These are phyloP conservation scores for Dendropsophus ebraccatus DNA, from an alignment of 2,113 vertebrate species.

Conservation along the genomic window DNA sequence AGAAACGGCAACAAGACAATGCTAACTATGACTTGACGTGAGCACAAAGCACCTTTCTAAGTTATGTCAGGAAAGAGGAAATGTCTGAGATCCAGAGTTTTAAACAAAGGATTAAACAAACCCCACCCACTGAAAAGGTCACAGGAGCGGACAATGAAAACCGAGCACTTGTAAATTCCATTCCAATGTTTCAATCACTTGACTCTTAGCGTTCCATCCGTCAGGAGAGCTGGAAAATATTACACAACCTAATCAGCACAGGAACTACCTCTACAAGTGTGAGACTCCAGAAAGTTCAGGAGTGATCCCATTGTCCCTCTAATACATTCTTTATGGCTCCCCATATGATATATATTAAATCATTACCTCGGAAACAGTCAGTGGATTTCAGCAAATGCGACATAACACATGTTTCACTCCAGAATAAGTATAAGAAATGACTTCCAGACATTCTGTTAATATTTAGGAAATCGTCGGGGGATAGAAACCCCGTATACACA, in stretches of 20 bases:
- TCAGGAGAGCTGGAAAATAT: background rate
- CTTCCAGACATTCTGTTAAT: slow-evolving; percentile 30
- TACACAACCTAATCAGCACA: background rate
- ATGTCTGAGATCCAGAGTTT: slow-evolving; percentile 15
- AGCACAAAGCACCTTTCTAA: slow-evolving; percentile 14
- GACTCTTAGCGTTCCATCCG: background rate
- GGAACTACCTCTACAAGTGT: background rate
- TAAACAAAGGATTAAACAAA: slow-evolving; percentile 51
- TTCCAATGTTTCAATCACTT: slow-evolving; percentile 2
- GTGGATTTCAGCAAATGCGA: slow-evolving; percentile 23
- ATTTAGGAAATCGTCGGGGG: slow-evolving; percentile 13
- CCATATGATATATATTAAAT: slow-evolving; percentile 28
- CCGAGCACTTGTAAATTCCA: slow-evolving; percentile 28
- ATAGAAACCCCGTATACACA: background rate
- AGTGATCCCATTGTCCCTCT: background rate
- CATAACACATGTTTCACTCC: slow-evolving; percentile 27
- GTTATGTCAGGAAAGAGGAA: slow-evolving; percentile 44
- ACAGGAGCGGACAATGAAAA: slow-evolving; percentile 31
- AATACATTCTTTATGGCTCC: slow-evolving; percentile 8
- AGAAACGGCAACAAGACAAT: slow-evolving; percentile 10
- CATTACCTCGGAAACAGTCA: slow-evolving; percentile 11
- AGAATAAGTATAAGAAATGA: slow-evolving; percentile 32
- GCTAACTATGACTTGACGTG: slow-evolving; percentile 23
- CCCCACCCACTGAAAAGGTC: slow-evolving; percentile 38
- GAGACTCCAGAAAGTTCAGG: background rate